A percentile compares a stretch with the other conserved stretches of the same genome.
phyloP scores from a whole-genome alignment of 2,888 invertebrate genomes.

The Lysandra coridon region DNA sequence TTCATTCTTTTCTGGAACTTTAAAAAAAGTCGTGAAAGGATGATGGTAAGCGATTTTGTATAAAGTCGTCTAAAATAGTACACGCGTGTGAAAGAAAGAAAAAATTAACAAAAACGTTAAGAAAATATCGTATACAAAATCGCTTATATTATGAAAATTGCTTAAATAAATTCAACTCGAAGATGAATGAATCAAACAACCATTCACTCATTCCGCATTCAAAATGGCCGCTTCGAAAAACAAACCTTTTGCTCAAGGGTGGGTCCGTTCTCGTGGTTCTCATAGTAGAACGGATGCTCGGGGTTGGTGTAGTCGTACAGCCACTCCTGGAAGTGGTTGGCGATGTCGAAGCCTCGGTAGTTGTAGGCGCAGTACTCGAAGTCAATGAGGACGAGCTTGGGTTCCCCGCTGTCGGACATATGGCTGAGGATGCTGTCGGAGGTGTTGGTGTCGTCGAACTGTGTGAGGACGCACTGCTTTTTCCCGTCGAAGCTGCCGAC shows the following conservation, averaged over 20 bases:
- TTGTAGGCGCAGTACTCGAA: constrained; percentile 98
- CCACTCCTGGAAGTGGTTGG: constrained; percentile 97
- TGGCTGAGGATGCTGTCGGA: constrained; percentile 60
- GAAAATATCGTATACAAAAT: constrained; percentile 35
- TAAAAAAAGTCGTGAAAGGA: constrained; percentile 49
- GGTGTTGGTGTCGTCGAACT: constrained; percentile 59
- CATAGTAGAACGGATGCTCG: constrained; percentile 88
- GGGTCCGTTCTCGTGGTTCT: constrained; percentile 85
- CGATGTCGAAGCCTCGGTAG: constrained; percentile 92
- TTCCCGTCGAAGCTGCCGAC: constrained; percentile 49
- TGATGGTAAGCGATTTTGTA: constrained; percentile 44
- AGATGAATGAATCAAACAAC: constrained; percentile 8
- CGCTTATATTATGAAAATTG: constrained; percentile 31
- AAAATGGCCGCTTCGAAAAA: background rate
- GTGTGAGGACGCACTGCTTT: constrained; percentile 43
- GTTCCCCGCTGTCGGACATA: constrained; percentile 72
- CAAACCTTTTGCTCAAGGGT: constrained; percentile 88
- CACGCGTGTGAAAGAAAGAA: no score
- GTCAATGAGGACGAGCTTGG: constrained; percentile 90
- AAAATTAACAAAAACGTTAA: background rate
- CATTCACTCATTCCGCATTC: background rate
- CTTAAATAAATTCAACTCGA: constrained; percentile 35
- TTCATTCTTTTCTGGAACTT: constrained; percentile 48
- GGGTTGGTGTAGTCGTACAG: constrained; percentile 91
- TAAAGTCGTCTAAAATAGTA: background rate